phyloP scores from a whole-genome alignment of 2,888 invertebrate genomes.

The Melieria picta region DNA sequence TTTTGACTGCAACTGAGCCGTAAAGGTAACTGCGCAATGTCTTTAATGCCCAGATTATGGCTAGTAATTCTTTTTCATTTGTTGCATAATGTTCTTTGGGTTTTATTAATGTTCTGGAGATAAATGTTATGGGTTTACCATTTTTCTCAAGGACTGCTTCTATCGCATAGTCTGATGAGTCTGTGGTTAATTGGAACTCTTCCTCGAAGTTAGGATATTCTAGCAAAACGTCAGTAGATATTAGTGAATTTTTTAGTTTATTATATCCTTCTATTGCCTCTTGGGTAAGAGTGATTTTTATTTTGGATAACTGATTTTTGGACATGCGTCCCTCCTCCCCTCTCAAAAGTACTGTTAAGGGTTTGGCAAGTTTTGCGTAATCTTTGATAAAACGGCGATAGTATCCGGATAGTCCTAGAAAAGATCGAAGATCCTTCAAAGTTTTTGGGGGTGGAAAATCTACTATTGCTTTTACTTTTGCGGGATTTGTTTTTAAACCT shows the following conservation, averaged over 20 bases:
- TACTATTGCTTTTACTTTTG: too few relatives aligned
- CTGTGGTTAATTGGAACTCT: too few relatives aligned
- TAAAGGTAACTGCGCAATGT: conserved; percentile 25
- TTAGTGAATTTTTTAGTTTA: conserved; percentile 15
- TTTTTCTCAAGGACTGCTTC: too few relatives aligned
- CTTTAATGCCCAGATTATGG: conserved; percentile 31
- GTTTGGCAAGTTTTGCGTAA: conserved; percentile 30
- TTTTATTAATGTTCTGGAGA: conserved; percentile 32
- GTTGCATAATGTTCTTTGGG: conserved; percentile 21
- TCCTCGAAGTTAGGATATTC: background rate
- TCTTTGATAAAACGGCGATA: conserved; percentile 24
- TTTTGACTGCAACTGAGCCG: conserved; percentile 19
- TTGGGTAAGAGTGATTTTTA: background rate
- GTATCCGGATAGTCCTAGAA: conserved; percentile 37
- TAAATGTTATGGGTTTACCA: background rate
- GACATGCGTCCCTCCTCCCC: conserved; percentile 24
- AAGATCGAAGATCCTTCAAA: conserved; percentile 30
- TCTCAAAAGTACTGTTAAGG: conserved; percentile 20
- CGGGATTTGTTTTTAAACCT: conserved; percentile 24
- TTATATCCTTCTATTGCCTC: conserved; percentile 12
- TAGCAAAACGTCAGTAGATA: conserved; percentile 11
- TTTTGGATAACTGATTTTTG: background rate
- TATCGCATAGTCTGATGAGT: too few relatives aligned
- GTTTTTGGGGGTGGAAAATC: conserved; percentile 9
- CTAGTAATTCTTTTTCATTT: conserved; percentile 36